Evolutionary conservation across 2,797 vertebrate species (phyloP), one percentile per base, ranked within the genome.

Genomic region (Sebastes jordani): DNA sequence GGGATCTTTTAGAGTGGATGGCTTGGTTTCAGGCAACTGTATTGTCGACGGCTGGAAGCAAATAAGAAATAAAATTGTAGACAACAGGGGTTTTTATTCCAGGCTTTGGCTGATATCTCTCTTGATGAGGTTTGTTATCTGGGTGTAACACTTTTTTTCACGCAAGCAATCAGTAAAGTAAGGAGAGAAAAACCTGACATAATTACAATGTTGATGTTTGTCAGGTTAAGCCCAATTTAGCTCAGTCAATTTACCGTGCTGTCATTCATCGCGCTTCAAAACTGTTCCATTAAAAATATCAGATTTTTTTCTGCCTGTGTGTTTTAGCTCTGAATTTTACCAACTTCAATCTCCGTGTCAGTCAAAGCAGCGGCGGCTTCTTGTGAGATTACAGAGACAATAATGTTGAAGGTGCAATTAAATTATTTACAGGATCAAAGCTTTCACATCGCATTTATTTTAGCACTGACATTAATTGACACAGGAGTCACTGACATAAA

Each of bases 181-280:
- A 16, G 0, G 64, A 65, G 68, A 54, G 58, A 78, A 73, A 86
- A 71, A 38, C 14, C 71, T 83, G 80, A 82, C 58, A 80, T 85
- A 76, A 83, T 81, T 81, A 82, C 74, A 54, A 25, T 78, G 81
- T 76, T 83, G 80, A 83, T 77, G 72, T 86, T 86, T 88, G 82
- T 81, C 80, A 82, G 70, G 38, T 79, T 77, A 70, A 79, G 76
- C 75, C 63, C 74, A 85, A 86, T 87, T 90, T 86, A 85, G 71
- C 79, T 74, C 76, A 76, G 69, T 79, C 71, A 70, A 68, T 90
- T 82, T 78, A 72, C 61, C 71, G 27, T 63, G 74, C 80, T 71
- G 82, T 80, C 79, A 77, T 84, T 85, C 72, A 76, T 11, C 63
- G 5, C 59, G 68, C 75, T 71, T 77, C 70, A 74, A 56, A 82